Evolutionary conservation across 2,888 invertebrate species (phyloP).

Genomic region (Octodonta nipae): DNA sequence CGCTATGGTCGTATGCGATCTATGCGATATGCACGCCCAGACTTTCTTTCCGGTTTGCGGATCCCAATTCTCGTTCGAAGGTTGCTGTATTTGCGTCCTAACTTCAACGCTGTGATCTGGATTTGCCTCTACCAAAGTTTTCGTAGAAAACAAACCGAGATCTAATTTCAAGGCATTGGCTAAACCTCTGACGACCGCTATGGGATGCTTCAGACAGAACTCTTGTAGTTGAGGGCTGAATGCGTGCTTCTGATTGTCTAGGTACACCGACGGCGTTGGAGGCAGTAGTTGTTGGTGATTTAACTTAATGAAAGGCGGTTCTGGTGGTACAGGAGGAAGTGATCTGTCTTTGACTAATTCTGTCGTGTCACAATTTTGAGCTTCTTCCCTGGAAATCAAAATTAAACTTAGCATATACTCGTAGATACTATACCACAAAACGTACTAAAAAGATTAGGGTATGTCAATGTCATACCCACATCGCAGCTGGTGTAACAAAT

Average conservation of each 20-base stretch:
- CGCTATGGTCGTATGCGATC: conserved; percentile 90
- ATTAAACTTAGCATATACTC: too few species aligned
- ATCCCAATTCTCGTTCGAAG: conserved; percentile 95
- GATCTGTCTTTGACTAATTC: too few species aligned
- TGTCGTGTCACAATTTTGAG: too few species aligned
- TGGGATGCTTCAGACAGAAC: conserved; percentile 93
- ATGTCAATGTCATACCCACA: too few species aligned
- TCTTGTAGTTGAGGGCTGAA: conserved; percentile 95
- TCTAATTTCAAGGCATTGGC: conserved; percentile 94
- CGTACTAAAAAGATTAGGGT: too few species aligned
- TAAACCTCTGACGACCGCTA: conserved; percentile 88
- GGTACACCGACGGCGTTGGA: conserved; percentile 83
- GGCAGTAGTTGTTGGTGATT: conserved; percentile 81
- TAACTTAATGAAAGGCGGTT: conserved; percentile 66
- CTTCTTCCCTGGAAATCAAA: too few species aligned
- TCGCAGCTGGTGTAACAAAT: too few species aligned
- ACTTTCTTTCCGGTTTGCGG: conserved; percentile 65
- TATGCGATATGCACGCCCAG: conserved; percentile 91
- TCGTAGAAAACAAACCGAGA: conserved; percentile 94
- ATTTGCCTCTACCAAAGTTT: conserved; percentile 92
- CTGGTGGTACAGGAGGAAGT: conserved; percentile 76
- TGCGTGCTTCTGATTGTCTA: conserved; percentile 95
- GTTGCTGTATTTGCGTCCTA: conserved; percentile 86
- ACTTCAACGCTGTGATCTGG: conserved; percentile 89
- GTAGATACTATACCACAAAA: too few species aligned